Evolutionary conservation across 2,113 vertebrate genomes (phyloP), one percentile per base, ranked within the genome.

Genomic region (Triplophysa siluroides): DNA sequence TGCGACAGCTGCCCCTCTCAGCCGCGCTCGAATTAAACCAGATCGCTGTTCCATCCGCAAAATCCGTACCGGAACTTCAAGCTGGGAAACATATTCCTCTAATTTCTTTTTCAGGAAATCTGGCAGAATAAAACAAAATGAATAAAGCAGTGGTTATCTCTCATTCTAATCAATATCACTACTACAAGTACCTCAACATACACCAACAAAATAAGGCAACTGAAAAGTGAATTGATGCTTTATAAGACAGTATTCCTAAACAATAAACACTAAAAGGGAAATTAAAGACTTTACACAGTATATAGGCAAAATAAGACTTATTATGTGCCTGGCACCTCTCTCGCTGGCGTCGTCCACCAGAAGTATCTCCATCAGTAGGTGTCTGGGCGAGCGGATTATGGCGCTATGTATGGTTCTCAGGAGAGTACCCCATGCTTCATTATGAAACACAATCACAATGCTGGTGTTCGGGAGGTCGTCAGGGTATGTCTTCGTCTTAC

Each of bases 391-490:
- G 71, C 97, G 95, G 83, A 89, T 94, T 78, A 99, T 94, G 12
- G 95, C 96, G 16, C 98, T 99, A 89, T 95, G 94, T 19, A 99
- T 91, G 0, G 98, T 99, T 10, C 98, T 92, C 10, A 99, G 94
- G 61, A 99, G 89, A 0, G 98, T 99, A 84, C 97, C 98, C 97
- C 98, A 98, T 0, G 98, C 98, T 83, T 99, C 98, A 29, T 99
- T 99, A 91, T 99, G 98, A 83, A 99, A 99, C 58, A 98, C 97
- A n/a, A 99, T 98, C 38, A 99, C 97, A 1, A 99, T 95, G 65
- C 97, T 99, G 33, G 98, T 98, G 90, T 94, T 96, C 66, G 98
- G 98, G 78, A 99, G 93, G 33, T 96, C 92, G 13, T 95, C 96
- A 0, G 92, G 90, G 83, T 97, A 95, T 73, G 96, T 93, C 85